Evolutionary conservation across 2,888 invertebrate genomes (phyloP).

Genomic region (Lasioglossum calceatum): DNA sequence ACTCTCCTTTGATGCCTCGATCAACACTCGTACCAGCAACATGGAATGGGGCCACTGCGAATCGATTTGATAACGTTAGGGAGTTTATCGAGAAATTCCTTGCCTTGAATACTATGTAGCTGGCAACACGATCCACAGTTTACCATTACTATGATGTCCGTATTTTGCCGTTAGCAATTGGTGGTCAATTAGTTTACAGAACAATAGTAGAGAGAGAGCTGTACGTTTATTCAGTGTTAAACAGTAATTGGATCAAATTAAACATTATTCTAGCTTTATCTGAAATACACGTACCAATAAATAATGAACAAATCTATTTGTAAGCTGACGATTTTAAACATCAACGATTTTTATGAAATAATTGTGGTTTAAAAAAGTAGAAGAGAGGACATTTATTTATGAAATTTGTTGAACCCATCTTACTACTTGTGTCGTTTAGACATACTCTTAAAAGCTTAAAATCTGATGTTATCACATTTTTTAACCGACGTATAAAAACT

Average conservation of each 20-base stretch:
- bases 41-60: slow-evolving; percentile 22
- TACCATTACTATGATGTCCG: slow-evolving; percentile 35
- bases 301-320: background rate
- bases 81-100: slow-evolving; percentile 47
- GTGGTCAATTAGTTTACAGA: slow-evolving; percentile 24
- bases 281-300: background rate
- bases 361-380: background rate
- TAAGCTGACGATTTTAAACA: background rate
- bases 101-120: slow-evolving; percentile 23
- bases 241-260: background rate
- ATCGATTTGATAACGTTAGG: slow-evolving; percentile 34
- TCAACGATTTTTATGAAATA: background rate
- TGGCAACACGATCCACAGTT: slow-evolving; percentile 33
- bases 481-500: background rate
- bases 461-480: background rate
- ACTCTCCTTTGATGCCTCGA: background rate
- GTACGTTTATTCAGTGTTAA: background rate
- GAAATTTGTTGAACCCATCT: too few relatives aligned
- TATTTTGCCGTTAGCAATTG: slow-evolving; percentile 34
- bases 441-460: background rate
- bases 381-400: too few relatives aligned
- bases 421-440: background rate
- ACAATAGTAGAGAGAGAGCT: background rate
- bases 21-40: slow-evolving; percentile 20
- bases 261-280: background rate